Percentiles rank a stretch among this genome's conserved stretches.
These are phyloP conservation scores for Sinocyclocheilus anophthalmus DNA, from an alignment of 2,113 vertebrate species.

Conservation along the genomic window DNA sequence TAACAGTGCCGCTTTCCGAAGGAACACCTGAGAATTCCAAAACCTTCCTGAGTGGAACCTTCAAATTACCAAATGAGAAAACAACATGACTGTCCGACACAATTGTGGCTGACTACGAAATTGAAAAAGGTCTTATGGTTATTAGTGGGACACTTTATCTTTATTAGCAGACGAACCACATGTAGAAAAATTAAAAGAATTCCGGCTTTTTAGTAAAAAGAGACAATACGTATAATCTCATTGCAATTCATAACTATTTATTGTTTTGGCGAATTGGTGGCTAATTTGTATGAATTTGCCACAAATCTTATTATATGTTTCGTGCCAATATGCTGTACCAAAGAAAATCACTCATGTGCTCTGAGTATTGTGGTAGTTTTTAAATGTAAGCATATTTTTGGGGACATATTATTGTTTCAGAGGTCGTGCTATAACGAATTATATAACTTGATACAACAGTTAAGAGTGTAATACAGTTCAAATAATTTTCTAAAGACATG, in stretches of 20 bases:
- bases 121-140: slow-evolving; percentile 2
- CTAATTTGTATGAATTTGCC: too few relatives aligned
- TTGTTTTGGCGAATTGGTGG: too few relatives aligned
- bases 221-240: too few relatives aligned
- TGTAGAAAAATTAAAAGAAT: neutral
- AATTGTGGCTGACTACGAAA: neutral
- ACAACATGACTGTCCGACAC: neutral
- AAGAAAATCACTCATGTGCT: too few relatives aligned
- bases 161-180: neutral
- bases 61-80: neutral
- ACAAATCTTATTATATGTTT: too few relatives aligned
- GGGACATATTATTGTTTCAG: neutral
- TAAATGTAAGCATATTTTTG: too few relatives aligned
- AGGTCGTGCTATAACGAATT: neutral
- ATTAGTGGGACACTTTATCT: neutral
- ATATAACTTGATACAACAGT: too few relatives aligned
- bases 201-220: too few relatives aligned
- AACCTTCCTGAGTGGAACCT: neutral
- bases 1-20: neutral
- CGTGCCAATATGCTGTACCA: too few relatives aligned
- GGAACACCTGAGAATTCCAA: neutral
- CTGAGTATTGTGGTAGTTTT: too few relatives aligned
- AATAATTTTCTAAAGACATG: neutral
- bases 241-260: too few relatives aligned
- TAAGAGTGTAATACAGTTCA: neutral